Percentiles rank a stretch among this genome's conserved stretches.
Evolutionary conservation across 1,140 invertebrate species (phyloP).

Genomic region (Drosophila sp.): DNA sequence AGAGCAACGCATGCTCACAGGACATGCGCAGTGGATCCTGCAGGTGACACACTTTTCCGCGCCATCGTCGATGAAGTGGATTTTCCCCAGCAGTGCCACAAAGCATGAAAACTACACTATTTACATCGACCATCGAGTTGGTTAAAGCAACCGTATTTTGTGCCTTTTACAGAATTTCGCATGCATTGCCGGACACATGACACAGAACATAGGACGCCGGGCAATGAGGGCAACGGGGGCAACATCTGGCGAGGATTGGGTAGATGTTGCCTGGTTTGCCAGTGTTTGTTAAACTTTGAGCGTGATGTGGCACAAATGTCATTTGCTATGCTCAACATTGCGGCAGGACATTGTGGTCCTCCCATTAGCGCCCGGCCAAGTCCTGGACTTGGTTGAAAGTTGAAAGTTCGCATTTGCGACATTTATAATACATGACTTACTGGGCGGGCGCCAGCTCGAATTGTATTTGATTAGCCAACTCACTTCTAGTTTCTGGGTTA

Average conservation of each 20-base stretch:
- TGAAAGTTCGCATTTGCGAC: constrained; percentile 53
- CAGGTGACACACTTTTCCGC: constrained; percentile 80
- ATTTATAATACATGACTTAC: constrained; percentile 68
- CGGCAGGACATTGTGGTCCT: constrained; percentile 6
- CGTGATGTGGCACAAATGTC: constrained; percentile 73
- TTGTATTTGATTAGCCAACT: constrained; percentile 50
- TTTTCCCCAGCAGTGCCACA: constrained; percentile 40
- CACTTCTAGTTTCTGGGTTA: constrained; percentile 48
- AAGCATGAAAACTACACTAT: constrained; percentile 40
- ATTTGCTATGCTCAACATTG: constrained; percentile 58
- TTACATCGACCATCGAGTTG: constrained; percentile 69
- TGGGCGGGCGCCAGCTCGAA: constrained; percentile 26
- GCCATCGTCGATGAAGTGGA: constrained; percentile 65
- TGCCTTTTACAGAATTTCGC: constrained; percentile 64
- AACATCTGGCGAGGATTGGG: constrained; percentile 27
- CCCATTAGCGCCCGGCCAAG: background rate
- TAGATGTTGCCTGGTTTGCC: constrained; percentile 23
- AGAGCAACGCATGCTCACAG: too few species aligned
- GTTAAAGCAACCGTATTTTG: constrained; percentile 54
- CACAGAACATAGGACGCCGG: constrained; percentile 2
- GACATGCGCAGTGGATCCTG: constrained; percentile 62
- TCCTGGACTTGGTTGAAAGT: too few species aligned
- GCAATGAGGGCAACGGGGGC: background rate
- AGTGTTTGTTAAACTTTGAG: constrained; percentile 48
- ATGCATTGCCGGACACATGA: constrained; percentile 68